Evolutionary conservation across 2,113 vertebrate species (phyloP), one percentile per base, ranked within the genome.

Genomic region (Grantiella picta): DNA sequence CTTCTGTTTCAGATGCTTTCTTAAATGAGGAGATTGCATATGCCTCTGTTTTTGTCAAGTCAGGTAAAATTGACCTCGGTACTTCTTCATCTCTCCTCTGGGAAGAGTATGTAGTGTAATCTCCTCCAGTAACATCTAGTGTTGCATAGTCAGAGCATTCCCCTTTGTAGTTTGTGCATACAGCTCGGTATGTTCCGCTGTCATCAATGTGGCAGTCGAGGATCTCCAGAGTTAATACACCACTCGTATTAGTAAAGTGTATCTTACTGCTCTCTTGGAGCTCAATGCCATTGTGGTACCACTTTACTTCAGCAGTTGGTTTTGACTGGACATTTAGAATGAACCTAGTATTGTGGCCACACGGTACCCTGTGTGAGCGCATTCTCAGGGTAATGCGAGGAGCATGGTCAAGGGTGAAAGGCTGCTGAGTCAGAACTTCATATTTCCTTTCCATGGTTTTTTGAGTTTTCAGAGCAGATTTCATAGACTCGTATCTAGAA

Each of bases 61-160:
- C 98, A 40, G 98, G 98, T 82, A 99, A 94, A 88, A 98, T 95
- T 45, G 98, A 93, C 68, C 97, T 98, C 72, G 99, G 99, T 61
- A 99, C 98, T 66, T 99, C 98, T 79, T 99, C 99, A 10, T 99
- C 99, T 97, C 94, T 98, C 68, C 98, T 98, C 49, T 96, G 97
- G 68, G 98, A 98, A 47, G 98, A 97, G 69, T 98, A 99, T 78
- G 98, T 98, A 78, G 98, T 98, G 75, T 98, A 99, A 94, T 98
- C 99, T 65, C 98, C 98, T 82, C 97, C 98, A 29, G 98, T 98
- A 53, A 99, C 98, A 84, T 99, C 99, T 66, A 99, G 88, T 6
- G 99, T 99, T 24, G 99, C 99, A 29, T 99, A 99, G 95, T 99
- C 99, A 13, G 99, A 99, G 40, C 99, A 98, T 94, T 99, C 99